Evolutionary conservation across 1,140 invertebrate species (phyloP), one percentile per base, ranked within the genome.

Genomic region (Melipona quadrifasciata): DNA sequence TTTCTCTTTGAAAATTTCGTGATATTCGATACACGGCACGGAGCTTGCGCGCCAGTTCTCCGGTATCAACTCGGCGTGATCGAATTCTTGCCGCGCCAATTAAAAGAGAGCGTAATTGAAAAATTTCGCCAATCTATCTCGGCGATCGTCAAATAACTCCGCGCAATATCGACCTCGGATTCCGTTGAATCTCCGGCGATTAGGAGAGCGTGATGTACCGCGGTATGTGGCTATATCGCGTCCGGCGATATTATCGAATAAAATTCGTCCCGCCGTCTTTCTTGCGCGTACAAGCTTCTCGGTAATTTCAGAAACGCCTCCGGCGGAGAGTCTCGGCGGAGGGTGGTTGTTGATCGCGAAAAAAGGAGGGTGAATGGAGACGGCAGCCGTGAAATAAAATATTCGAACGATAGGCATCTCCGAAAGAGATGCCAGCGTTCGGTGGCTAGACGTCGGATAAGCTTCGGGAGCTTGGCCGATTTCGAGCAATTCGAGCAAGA

Each of bases 61-160:
- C 21, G 53, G 64, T 80, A 88, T 84, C 70, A 87, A 83, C 53
- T 58, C 76, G 65, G 21, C 58, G 17, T 51, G 58, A 79, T 87
- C 72, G 77, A 78, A 84, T 88, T 88, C 80, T 76, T 88, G 51
- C 76, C 86, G 81, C 65, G 72, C 82, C 83, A 87, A 88, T 88
- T 84, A 88, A 84, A 87, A 64, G 61, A 64, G 71, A 73, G 57
- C 71, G 58, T 84, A 87, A 87, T 88, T 88, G 86, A 88, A 88
- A 88, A 88, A 87, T 84, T 87, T 88, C 81, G 11, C 47, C 72
- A 55, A 65, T 74, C 57, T 34, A 34, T 74, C 19, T 4, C 39
- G 57, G 19, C 47, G 80, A 82, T 76, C 80, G 27, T 75, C 80
- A 64, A 67, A 47, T 82, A 76, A 76, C 75, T 76, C 61, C 21